Evolutionary conservation across 2,113 vertebrate genomes (phyloP).

Genomic region (Leucoraja erinaceus): DNA sequence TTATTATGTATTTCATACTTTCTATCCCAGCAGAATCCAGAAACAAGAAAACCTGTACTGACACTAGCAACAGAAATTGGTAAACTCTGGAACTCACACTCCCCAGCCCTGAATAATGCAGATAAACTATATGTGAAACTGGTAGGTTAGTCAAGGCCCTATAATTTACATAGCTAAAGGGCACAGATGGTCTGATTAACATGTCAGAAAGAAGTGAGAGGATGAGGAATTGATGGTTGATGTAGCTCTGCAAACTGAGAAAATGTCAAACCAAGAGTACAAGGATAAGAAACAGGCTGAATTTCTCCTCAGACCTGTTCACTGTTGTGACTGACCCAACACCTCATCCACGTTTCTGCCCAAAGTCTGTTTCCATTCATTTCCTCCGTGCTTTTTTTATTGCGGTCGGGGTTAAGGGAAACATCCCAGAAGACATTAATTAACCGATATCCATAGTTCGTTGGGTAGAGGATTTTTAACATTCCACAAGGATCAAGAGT

Average conservation of each 20-base stretch:
- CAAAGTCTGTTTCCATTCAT: no score
- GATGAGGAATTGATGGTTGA: background rate
- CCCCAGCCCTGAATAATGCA: background rate
- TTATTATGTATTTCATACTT: background rate
- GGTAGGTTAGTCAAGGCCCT: background rate
- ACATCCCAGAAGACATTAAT: no score
- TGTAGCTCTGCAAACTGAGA: background rate
- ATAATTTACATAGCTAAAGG: background rate
- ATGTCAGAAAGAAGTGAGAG: background rate
- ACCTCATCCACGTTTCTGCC: no score
- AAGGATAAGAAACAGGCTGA: no score
- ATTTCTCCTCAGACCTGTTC: no score
- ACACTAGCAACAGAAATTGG: background rate
- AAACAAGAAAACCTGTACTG: background rate
- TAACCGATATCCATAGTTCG: no score
- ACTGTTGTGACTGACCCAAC: no score
- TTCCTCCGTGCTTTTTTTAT: no score
- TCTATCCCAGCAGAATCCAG: background rate
- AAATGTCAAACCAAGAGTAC: background rate
- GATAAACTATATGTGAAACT: background rate
- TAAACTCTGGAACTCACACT: background rate
- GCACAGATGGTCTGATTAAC: slow-evolving; percentile 1
- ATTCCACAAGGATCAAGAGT: no score
- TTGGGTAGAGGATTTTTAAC: no score
- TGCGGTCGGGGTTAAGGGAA: no score